A percentile compares a stretch with the other conserved stretches of the same genome.
Conservation (phyloP, 2,888 invertebrate species). For the Chrysina gloriosa region DNA sequence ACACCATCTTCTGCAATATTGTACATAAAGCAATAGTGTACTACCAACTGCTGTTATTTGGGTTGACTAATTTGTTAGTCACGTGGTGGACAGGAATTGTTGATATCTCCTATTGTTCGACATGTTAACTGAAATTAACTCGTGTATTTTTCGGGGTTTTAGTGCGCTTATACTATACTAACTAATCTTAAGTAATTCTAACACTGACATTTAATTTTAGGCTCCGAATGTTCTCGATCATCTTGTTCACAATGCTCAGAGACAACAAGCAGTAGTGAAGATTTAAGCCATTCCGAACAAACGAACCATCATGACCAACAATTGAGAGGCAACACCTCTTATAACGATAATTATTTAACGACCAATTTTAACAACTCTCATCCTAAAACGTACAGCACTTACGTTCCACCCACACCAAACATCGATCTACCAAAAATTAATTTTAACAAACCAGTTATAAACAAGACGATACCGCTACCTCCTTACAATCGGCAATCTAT, state of each 20-base stretch:
- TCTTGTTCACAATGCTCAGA: constrained; percentile 76
- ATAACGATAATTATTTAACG: constrained; percentile 58
- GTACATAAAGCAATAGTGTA: no score
- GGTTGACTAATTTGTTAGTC: no score
- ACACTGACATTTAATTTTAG: constrained; percentile 64
- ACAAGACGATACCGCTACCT: constrained; percentile 38
- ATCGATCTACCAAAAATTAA: constrained; percentile 53
- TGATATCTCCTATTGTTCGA: no score
- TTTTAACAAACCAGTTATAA: constrained; percentile 40
- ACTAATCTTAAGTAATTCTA: no score
- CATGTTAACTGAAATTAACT: no score
- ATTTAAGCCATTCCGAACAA: constrained; percentile 55
- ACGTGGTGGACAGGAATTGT: no score
- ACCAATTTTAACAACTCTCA: constrained; percentile 63
- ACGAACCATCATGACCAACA: constrained; percentile 12
- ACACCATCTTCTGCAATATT: no score
- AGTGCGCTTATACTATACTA: no score
- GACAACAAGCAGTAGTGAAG: constrained; percentile 63
- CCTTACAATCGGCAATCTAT: constrained; percentile 12
- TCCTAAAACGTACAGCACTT: constrained; percentile 58
- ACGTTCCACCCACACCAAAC: constrained; percentile 50
- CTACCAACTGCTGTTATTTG: no score
- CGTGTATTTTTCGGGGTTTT: no score
- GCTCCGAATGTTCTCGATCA: constrained; percentile 78
- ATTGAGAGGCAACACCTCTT: constrained; percentile 4